These are phyloP conservation scores for Mionectes olivaceus DNA, from an alignment of 2,797 vertebrate genomes.

Conservation along the genomic window DNA sequence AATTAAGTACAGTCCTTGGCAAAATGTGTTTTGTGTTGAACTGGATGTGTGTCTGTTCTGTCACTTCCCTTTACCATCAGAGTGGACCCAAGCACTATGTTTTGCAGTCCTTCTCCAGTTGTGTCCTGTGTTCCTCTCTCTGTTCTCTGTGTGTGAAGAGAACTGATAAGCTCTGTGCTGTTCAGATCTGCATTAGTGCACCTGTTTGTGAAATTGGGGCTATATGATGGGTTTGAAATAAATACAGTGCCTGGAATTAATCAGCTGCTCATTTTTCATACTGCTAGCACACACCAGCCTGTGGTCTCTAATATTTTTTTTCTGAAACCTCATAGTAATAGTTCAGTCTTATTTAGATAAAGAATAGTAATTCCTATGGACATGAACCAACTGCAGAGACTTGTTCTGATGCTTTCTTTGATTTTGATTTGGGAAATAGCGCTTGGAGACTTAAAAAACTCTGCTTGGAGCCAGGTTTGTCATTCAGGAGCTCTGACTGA, in stretches of 20 bases:
- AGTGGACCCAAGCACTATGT: background rate
- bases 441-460: background rate
- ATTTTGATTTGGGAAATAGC: background rate
- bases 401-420: background rate
- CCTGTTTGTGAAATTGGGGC: background rate
- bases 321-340: background rate
- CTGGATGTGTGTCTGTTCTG: background rate
- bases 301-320: background rate
- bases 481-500: background rate
- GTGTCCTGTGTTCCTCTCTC: background rate
- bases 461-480: background rate
- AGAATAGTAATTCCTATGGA: background rate
- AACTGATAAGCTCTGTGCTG: background rate
- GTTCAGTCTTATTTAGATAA: background rate
- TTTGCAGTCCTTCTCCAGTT: background rate
- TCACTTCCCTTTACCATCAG: background rate
- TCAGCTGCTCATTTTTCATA: background rate
- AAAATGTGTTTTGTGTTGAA: background rate
- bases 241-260: background rate
- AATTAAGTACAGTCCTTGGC: background rate
- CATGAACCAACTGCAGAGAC: background rate
- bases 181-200: background rate
- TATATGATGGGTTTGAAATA: background rate
- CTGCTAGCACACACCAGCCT: background rate
- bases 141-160: background rate